Evolutionary conservation across 2,797 vertebrate species (phyloP).

Genomic region (Diceros bicornis): DNA sequence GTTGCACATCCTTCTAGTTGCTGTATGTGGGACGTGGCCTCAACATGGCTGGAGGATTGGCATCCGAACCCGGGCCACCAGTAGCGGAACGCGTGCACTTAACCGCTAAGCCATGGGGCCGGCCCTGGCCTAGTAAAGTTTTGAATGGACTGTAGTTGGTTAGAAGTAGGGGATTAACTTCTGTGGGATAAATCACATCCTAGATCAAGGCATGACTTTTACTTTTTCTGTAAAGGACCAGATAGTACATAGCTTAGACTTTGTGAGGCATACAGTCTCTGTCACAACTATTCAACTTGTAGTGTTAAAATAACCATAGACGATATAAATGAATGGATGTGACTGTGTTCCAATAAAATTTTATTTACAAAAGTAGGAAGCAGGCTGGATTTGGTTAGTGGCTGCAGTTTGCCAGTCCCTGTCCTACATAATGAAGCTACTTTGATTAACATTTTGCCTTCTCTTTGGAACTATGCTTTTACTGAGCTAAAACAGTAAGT

Average conservation of each 20-base stretch:
- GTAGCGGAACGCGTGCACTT: no score
- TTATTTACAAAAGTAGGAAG: background rate
- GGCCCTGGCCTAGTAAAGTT: background rate
- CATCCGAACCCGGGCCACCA: no score
- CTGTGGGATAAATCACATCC: background rate
- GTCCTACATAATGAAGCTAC: background rate
- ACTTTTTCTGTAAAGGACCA: background rate
- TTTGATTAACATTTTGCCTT: background rate
- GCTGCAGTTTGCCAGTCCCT: background rate
- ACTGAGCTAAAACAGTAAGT: background rate
- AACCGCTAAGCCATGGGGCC: no score
- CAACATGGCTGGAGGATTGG: no score
- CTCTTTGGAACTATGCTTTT: constrained; percentile 1
- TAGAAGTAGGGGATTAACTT: constrained; percentile 10
- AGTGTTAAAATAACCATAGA: background rate
- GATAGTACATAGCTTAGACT: background rate
- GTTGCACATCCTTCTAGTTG: no score
- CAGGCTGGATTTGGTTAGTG: background rate
- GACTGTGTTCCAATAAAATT: background rate
- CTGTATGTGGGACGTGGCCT: no score
- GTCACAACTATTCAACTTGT: background rate
- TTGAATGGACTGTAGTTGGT: background rate
- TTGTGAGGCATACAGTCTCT: background rate
- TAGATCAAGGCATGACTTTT: background rate
- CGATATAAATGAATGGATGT: background rate